Evolutionary conservation across 2,888 invertebrate species (phyloP).

Genomic region (Lepidochrysops patricia): DNA sequence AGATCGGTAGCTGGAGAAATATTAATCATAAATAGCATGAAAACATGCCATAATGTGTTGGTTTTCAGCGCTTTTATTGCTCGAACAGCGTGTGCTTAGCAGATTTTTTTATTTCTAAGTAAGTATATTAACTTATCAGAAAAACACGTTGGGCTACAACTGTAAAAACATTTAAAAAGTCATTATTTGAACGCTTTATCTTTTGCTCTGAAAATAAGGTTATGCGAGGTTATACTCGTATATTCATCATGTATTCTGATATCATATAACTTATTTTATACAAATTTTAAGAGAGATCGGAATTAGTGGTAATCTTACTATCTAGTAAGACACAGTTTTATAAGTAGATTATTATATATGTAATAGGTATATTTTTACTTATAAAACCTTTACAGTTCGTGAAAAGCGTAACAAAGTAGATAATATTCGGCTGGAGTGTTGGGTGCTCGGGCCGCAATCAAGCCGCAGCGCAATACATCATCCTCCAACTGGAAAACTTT

Average conservation of each 20-base stretch:
- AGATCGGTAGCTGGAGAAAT: conserved; percentile 2
- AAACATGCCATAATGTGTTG: neutral
- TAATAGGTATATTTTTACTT: too few species aligned
- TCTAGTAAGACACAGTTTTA: too few species aligned
- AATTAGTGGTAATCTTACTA: too few species aligned
- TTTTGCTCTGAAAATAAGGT: too few species aligned
- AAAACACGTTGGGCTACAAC: neutral
- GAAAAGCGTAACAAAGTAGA: neutral
- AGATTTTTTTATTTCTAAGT: too few species aligned
- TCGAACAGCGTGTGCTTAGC: neutral
- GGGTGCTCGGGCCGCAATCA: neutral
- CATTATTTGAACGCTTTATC: too few species aligned
- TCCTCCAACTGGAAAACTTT: conserved; percentile 41
- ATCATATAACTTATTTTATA: too few species aligned
- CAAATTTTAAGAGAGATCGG: too few species aligned
- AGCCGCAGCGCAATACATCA: conserved; percentile 38
- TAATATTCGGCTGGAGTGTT: neutral
- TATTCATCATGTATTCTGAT: too few species aligned
- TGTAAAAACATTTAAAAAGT: neutral
- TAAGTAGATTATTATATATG: too few species aligned
- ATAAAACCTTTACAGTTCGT: neutral
- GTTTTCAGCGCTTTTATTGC: neutral
- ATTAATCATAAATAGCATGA: neutral
- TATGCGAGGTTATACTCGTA: too few species aligned
- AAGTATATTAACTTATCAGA: too few species aligned